Base-by-base conservation (phyloP, 2,888 invertebrate species). In the Philaethria dido region DNA sequence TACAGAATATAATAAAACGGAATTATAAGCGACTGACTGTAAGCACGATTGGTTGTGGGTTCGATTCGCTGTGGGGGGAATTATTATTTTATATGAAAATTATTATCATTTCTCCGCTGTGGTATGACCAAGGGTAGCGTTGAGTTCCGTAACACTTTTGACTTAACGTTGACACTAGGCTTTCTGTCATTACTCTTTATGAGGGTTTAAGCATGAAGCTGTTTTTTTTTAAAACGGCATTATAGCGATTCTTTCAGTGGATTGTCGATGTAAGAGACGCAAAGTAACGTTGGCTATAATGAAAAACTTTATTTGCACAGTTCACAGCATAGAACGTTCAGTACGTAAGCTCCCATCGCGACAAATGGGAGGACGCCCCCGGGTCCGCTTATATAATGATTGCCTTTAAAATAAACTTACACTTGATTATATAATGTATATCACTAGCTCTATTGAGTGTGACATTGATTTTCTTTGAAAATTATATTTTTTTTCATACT, bases 251-350 rank as follows among this genome's bases (percentile, higher is more conserved):
- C 13, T 52, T 44, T 59, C 18, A 64, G 14, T 64, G 64, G 64
- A 64, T 11, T 22, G 2, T 18, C 8, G 8, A 22, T 13, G 3
- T 22, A 42, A 64, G 71, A 73, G 70, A 73, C 68, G 73, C 63
- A 62, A 68, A 69, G 68, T 68, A 71, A 69, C 72, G 69, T 72
- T 68, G 71, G 68, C 69, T 64, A 73, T 72, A 74, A 74, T 73
- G 72, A 74, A 74, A 71, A 72, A 69, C 69, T 69, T 68, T 70
- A 72, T 72, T 72, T 73, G 52, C 66, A 61, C 69, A 64, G 67
- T 69, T 67, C 48, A 52, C 48, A 57, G 57, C 60, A 61, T 48
- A 61, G 61, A 50, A 39, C 55, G 39, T 59, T 59, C 65, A 42
- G 50, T 59, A 59, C 66, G 68, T 68, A 64, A 63, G 63, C 69